Base-by-base conservation (phyloP, 2,113 vertebrate genomes). In the Rhinoptilus africanus region DNA sequence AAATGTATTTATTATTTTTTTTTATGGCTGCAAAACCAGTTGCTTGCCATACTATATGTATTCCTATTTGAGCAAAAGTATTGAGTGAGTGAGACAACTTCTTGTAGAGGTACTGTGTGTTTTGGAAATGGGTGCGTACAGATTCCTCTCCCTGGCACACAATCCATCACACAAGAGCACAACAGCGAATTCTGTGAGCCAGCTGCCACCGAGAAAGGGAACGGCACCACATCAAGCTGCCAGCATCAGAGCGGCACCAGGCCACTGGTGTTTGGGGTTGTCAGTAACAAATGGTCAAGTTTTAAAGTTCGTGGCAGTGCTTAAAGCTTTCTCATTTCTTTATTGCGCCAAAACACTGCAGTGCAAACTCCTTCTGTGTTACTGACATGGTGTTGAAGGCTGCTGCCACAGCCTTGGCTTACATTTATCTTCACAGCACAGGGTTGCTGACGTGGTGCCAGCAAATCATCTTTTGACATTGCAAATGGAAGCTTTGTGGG, bases 401-500 rank as follows among this genome's bases (percentile, higher is more conserved):
- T 68, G 39, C 54, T 79, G 69, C 73, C 50, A 37, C 32, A 39
- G 37, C 11, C 62, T 75, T 81, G 73, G 60, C 35, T 93, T 89
- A 62, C 53, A 62, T 66, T 66, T 64, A 24, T 79, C 89, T 93
- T 95, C 57, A 89, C 67, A 85, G 62, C 15, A 45, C 19, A 51
- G 16, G 14, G 17, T 14, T 79, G 57, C 73, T 89, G 64, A 75
- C 43, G 18, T 75, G 48, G 53, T 88, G 64, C 28, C 86, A 93
- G 77, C 91, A 95, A 96, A 93, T 94, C 80, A 91, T 45, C 56
- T 94, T 93, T 57, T 91, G 88, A 82, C 88, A 51, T 20, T 48
- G 43, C 24, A 87, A 82, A 93, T 91, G 28, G 86, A 89, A 75
- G 74, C 68, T 86, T 41, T 78, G 64, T 74, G 66, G 34, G 35